These are phyloP conservation scores for Hyposoter didymator DNA, from an alignment of 2,888 invertebrate species.

Conservation along the genomic window DNA sequence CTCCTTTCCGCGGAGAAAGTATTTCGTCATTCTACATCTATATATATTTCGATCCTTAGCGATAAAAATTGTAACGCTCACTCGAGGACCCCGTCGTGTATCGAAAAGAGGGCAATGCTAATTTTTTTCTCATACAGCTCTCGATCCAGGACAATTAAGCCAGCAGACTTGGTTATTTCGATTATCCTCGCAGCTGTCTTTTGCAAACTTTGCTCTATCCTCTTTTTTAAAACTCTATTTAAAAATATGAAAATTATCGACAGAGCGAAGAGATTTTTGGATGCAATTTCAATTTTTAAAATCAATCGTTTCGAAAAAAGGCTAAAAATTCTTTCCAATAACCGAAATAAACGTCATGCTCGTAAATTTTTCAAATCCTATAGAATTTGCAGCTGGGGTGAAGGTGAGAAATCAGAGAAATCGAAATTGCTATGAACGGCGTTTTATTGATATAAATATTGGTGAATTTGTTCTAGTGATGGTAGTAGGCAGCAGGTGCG, in stretches of 20 bases:
- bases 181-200: neutral
- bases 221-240: neutral
- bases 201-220: neutral
- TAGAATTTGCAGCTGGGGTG: no score
- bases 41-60: slow-evolving; percentile 8
- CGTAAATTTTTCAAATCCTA: neutral
- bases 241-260: neutral
- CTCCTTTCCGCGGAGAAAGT: slow-evolving; percentile 56
- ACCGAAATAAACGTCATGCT: neutral
- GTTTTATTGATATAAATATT: slow-evolving; percentile 64
- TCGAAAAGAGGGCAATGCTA: slow-evolving; percentile 48
- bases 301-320: no score
- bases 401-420: neutral
- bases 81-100: slow-evolving; percentile 15
- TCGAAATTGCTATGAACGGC: slow-evolving; percentile 22
- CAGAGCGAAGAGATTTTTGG: neutral
- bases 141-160: neutral
- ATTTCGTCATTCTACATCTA: slow-evolving; percentile 37
- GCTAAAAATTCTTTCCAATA: neutral
- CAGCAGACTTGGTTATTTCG: neutral
- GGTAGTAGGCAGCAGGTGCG: slow-evolving; percentile 67
- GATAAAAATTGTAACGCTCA: slow-evolving; percentile 40
- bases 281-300: neutral
- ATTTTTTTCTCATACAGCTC: slow-evolving; percentile 8
- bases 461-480: slow-evolving; percentile 37